Percentiles rank a stretch among this genome's conserved stretches.
These are phyloP conservation scores for Diplodus puntazzo DNA, from an alignment of 2,797 vertebrate species.

Conservation along the genomic window DNA sequence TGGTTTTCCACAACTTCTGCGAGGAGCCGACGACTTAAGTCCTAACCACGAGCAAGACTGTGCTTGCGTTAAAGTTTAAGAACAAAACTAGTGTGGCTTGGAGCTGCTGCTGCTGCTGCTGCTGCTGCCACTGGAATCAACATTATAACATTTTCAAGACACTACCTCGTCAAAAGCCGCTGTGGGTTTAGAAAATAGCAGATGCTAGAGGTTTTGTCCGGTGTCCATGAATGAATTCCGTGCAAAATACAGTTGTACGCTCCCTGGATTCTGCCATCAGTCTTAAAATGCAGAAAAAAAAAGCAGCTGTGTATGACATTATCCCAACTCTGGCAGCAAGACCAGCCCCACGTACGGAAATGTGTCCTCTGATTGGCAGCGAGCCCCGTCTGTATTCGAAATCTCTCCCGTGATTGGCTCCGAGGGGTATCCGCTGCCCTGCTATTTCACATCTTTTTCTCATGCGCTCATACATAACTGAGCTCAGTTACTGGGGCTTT, in stretches of 20 bases:
- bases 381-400: slow-evolving; percentile 38
- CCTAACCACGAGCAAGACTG: slow-evolving; percentile 19
- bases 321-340: slow-evolving; percentile 61
- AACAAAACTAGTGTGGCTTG: slow-evolving; percentile 39
- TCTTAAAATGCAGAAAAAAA: slow-evolving; percentile 58
- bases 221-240: slow-evolving; percentile 16
- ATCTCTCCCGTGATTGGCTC: slow-evolving; percentile 72
- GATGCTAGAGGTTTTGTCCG: background rate
- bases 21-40: slow-evolving; percentile 32
- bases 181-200: background rate
- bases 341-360: slow-evolving; percentile 43
- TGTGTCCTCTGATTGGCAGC: slow-evolving; percentile 66
- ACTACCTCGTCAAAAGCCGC: slow-evolving; percentile 31
- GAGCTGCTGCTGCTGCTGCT: slow-evolving; percentile 35
- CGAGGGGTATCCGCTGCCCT: slow-evolving; percentile 21
- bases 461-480: slow-evolving; percentile 67
- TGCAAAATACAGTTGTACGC: slow-evolving; percentile 12
- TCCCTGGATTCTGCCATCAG: slow-evolving; percentile 46
- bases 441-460: slow-evolving; percentile 64
- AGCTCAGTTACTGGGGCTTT: slow-evolving; percentile 50
- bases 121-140: slow-evolving; percentile 22
- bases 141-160: slow-evolving; percentile 33
- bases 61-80: slow-evolving; percentile 46
- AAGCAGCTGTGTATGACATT: slow-evolving; percentile 81
- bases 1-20: slow-evolving; percentile 55